These are phyloP conservation scores for Hemichromis elongatus DNA, from an alignment of 2,113 vertebrate genomes.

Conservation along the genomic window DNA sequence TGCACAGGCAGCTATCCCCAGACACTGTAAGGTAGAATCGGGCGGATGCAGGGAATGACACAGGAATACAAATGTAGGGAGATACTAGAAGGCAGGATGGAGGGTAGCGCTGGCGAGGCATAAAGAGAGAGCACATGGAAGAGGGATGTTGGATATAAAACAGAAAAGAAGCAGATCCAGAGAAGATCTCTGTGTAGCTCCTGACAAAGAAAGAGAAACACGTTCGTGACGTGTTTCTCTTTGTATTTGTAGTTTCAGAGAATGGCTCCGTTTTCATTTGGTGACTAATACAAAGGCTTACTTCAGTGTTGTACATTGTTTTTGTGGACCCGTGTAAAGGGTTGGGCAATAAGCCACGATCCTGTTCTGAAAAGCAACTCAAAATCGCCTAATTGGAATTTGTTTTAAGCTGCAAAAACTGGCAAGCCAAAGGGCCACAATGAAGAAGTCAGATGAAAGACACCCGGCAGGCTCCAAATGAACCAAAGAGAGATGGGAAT, in stretches of 20 bases:
- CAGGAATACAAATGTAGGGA: background rate
- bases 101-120: background rate
- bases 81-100: background rate
- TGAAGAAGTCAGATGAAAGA: background rate
- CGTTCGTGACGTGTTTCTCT: too few relatives aligned
- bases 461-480: background rate
- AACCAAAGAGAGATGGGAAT: background rate
- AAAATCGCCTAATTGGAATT: background rate
- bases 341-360: background rate
- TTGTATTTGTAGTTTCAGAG: background rate
- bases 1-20: background rate
- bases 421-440: background rate
- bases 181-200: background rate
- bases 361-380: background rate
- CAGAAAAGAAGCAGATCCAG: background rate
- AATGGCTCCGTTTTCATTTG: background rate
- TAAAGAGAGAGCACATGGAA: background rate
- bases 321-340: rapidly evolving
- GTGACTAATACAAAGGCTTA: background rate
- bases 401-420: background rate
- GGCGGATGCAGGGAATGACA: background rate
- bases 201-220: background rate
- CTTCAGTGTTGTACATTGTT: background rate
- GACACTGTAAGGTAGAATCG: background rate
- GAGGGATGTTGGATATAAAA: background rate